These are phyloP conservation scores for Seriola rivoliana DNA, from an alignment of 2,113 vertebrate genomes.

Conservation along the genomic window DNA sequence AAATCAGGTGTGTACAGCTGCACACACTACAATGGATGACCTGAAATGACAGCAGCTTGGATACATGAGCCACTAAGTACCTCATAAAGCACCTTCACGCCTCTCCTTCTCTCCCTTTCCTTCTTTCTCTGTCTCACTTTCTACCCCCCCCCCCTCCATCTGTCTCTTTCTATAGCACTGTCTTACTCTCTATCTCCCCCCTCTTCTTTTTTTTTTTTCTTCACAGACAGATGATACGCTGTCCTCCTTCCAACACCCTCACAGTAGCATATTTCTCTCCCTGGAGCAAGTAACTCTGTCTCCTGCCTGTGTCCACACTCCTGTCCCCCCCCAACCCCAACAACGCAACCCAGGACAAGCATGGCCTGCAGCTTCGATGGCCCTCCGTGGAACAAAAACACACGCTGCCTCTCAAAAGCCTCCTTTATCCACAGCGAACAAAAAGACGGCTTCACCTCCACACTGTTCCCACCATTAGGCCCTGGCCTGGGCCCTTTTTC, in stretches of 20 bases:
- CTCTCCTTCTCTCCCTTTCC: constrained; percentile 59
- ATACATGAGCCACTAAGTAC: constrained; percentile 79
- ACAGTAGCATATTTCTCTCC: constrained; percentile 74
- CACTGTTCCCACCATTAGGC: constrained; percentile 81
- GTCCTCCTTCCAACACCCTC: constrained; percentile 75
- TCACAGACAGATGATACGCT: constrained; percentile 77
- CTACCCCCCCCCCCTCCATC: constrained; percentile 59
- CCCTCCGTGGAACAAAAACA: constrained; percentile 78
- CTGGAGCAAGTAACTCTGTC: constrained; percentile 82
- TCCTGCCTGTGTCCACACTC: constrained; percentile 71
- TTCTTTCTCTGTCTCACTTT: constrained; percentile 63
- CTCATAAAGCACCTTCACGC: constrained; percentile 77
- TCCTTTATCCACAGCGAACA: constrained; percentile 77
- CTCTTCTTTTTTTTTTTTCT: constrained; percentile 19
- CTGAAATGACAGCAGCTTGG: constrained; percentile 74
- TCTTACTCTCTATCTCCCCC: constrained; percentile 55
- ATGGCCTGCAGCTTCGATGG: constrained; percentile 77
- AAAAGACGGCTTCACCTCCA: constrained; percentile 81
- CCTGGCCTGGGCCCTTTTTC: constrained; percentile 56
- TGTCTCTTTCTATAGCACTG: constrained; percentile 69
- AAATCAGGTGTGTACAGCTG: constrained; percentile 56
- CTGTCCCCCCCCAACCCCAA: constrained; percentile 46
- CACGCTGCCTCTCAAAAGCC: constrained; percentile 78
- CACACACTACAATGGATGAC: constrained; percentile 67
- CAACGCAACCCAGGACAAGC: constrained; percentile 72